phyloP scores from a whole-genome alignment of 2,888 invertebrate genomes.

The Drosophila prolongata region DNA sequence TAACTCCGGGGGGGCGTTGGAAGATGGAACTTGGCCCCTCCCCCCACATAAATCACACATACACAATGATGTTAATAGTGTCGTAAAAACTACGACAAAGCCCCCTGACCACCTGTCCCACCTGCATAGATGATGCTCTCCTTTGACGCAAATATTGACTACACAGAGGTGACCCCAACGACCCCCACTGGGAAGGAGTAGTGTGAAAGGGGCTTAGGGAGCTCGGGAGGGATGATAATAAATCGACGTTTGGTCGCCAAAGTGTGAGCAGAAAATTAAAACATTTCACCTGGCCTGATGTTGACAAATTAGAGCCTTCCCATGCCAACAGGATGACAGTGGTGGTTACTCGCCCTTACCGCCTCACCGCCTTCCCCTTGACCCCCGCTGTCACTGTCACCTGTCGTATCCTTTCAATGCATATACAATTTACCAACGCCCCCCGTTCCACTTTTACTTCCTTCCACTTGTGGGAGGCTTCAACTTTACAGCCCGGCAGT shows the following conservation, averaged over 20 bases:
- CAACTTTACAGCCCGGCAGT: constrained; percentile 56
- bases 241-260: constrained; percentile 58
- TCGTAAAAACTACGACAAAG: constrained; percentile 61
- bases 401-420: constrained; percentile 46
- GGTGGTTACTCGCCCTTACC: constrained; percentile 20
- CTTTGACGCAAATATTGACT: constrained; percentile 58
- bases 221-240: constrained; percentile 45
- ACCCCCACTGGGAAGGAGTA: constrained; percentile 7
- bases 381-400: constrained; percentile 21
- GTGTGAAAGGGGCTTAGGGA: background rate
- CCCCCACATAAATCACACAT: constrained; percentile 49
- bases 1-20: constrained; percentile 1
- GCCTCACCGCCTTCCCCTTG: background rate
- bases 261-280: constrained; percentile 65
- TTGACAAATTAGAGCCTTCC: constrained; percentile 75
- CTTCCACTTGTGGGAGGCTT: constrained; percentile 20
- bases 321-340: constrained; percentile 38
- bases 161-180: constrained; percentile 34
- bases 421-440: constrained; percentile 40
- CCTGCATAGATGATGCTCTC: constrained; percentile 35
- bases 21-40: background rate
- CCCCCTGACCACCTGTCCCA: constrained; percentile 39
- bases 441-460: constrained; percentile 1
- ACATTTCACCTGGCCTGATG: constrained; percentile 64
- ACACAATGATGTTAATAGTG: constrained; percentile 67